Percentiles rank a stretch among this genome's conserved stretches.
Evolutionary conservation across 1,140 invertebrate species (phyloP).

Genomic region (Mesaphorura yosii): DNA sequence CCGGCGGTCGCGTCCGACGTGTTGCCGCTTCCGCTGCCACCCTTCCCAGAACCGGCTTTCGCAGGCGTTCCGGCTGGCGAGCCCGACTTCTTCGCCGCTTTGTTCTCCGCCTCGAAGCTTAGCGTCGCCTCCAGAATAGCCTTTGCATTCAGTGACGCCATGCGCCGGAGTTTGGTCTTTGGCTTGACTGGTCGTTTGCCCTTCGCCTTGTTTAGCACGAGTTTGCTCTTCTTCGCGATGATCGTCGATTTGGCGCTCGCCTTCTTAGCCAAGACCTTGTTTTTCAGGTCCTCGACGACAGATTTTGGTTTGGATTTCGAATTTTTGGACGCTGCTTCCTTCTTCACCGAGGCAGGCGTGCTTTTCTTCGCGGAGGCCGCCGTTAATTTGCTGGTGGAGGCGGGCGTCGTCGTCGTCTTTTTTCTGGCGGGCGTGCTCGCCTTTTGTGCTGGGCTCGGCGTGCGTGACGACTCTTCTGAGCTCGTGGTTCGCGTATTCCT

Average conservation of each 20-base stretch:
- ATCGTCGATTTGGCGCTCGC: not conserved
- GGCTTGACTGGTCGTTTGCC: slow-evolving; percentile 14
- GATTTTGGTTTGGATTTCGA: not conserved
- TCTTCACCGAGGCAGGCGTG: not conserved
- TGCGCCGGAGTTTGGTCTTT: slow-evolving; percentile 49
- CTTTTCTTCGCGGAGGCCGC: not conserved
- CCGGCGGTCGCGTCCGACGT: not conserved
- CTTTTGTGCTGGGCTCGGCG: not conserved
- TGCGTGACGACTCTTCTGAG: not conserved
- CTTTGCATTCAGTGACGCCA: slow-evolving; percentile 84
- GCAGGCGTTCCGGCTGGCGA: not conserved
- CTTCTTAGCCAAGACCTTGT: slow-evolving; percentile 3
- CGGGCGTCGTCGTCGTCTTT: not conserved
- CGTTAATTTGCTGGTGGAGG: not conserved
- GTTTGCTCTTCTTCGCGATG: slow-evolving; percentile 9
- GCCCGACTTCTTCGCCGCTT: slow-evolving; percentile 21
- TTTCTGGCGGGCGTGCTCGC: not conserved
- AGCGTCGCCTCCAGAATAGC: slow-evolving; percentile 84
- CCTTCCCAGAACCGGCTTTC: not conserved
- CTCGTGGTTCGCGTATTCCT: too few relatives aligned
- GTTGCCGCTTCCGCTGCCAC: not conserved
- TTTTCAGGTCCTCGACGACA: not conserved
- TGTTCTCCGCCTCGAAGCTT: slow-evolving; percentile 50
- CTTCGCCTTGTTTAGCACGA: slow-evolving; percentile 9
- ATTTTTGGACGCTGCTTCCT: not conserved